Evolutionary conservation across 2,797 vertebrate species (phyloP).

Genomic region (Picus viridis): DNA sequence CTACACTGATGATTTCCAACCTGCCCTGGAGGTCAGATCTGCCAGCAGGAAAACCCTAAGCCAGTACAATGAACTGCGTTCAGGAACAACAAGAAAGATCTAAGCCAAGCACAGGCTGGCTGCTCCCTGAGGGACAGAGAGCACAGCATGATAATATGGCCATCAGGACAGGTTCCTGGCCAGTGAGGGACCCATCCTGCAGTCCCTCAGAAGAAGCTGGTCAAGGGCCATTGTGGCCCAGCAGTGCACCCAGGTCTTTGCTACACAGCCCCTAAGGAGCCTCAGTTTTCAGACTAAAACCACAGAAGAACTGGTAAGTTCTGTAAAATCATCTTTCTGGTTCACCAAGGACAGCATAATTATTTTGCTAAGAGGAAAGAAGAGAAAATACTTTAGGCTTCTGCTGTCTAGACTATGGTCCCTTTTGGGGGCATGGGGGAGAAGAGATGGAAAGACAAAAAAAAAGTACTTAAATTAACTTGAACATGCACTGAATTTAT

Average conservation of each 20-base stretch:
- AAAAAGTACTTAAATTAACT: background rate
- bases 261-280: background rate
- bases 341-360: background rate
- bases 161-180: background rate
- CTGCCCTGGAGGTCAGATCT: background rate
- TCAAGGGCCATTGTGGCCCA: background rate
- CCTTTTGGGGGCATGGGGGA: background rate
- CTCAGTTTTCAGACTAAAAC: background rate
- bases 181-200: fast-evolving
- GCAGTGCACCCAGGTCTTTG: background rate
- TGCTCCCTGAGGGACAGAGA: background rate
- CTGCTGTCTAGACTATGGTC: background rate
- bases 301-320: background rate
- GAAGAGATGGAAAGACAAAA: background rate
- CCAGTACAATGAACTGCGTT: background rate
- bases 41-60: background rate
- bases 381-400: background rate
- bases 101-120: background rate
- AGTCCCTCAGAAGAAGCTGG: background rate
- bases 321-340: background rate
- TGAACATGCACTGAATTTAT: background rate
- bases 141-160: fast-evolving
- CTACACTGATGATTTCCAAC: background rate
- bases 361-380: background rate
- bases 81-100: background rate